Percentiles rank a stretch among this genome's conserved stretches.
Conservation (phyloP, 2,113 vertebrate genomes). For the Prochilodus magdalenae region DNA sequence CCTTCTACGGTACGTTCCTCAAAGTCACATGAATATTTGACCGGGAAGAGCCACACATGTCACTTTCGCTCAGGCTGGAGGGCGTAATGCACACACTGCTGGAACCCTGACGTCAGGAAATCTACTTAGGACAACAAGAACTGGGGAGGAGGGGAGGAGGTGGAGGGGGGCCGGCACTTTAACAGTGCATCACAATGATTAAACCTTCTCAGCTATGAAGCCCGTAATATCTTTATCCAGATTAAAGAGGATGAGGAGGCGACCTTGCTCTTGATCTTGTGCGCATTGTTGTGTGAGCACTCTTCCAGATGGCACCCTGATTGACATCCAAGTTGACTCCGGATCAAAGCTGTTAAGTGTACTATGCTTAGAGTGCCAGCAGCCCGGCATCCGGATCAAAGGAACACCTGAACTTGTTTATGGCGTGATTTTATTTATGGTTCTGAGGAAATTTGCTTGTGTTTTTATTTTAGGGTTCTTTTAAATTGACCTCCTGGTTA, state of each 20-base stretch:
- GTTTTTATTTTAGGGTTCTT: too few relatives aligned
- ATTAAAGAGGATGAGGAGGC: conserved; percentile 74
- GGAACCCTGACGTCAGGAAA: conserved; percentile 40
- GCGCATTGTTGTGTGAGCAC: conserved; percentile 47
- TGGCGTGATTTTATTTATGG: background rate
- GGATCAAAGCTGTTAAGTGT: conserved; percentile 73
- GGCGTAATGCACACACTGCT: conserved; percentile 53
- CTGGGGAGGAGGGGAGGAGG: background rate
- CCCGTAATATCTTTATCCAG: conserved; percentile 79
- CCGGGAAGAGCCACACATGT: conserved; percentile 60
- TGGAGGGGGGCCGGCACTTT: conserved; percentile 54
- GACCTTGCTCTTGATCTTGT: conserved; percentile 73
- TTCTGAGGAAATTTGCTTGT: background rate
- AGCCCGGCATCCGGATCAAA: conserved; percentile 64
- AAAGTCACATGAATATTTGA: conserved; percentile 69
- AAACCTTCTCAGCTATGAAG: conserved; percentile 72
- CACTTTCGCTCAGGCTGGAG: conserved; percentile 64
- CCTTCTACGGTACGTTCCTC: conserved; percentile 89
- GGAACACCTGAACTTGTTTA: conserved; percentile 15
- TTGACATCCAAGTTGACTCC: conserved; percentile 71
- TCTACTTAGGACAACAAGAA: conserved; percentile 37
- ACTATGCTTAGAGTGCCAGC: conserved; percentile 65
- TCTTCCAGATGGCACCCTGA: conserved; percentile 75
- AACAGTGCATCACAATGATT: conserved; percentile 73
- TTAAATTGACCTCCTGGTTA: too few relatives aligned